These are phyloP conservation scores for Danio jaintianensis DNA, from an alignment of 2,797 vertebrate species.

Conservation along the genomic window DNA sequence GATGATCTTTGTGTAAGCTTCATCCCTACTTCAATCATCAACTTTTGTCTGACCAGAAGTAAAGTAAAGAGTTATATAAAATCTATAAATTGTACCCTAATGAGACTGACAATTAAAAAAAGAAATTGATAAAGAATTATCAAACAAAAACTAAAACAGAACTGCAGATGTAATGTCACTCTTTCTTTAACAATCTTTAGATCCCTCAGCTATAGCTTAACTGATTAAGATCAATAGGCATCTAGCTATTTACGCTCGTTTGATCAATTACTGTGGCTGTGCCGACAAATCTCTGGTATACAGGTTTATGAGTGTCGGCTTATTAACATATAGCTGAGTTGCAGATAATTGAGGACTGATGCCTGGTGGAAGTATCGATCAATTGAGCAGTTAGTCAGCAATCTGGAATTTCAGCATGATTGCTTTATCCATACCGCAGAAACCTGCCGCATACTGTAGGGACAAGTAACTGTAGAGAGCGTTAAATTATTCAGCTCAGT, in stretches of 20 bases:
- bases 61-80: too few species aligned
- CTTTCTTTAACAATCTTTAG: neutral
- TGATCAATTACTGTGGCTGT: neutral
- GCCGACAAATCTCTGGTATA: neutral
- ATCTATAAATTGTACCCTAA: too few species aligned
- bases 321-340: neutral
- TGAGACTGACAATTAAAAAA: too few species aligned
- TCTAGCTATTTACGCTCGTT: neutral
- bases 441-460: neutral
- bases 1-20: too few species aligned
- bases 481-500: constrained; percentile 9
- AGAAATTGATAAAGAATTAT: too few species aligned
- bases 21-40: too few species aligned
- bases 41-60: too few species aligned
- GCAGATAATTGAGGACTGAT: constrained; percentile 9
- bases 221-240: neutral
- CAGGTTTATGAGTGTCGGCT: neutral
- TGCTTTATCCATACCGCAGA: constrained; percentile 18
- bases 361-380: neutral
- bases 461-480: neutral
- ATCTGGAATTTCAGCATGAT: neutral
- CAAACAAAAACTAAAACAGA: too few species aligned
- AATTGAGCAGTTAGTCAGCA: neutral
- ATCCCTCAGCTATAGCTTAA: neutral
- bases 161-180: too few species aligned